These are phyloP conservation scores for Nephrotoma flavescens DNA, from an alignment of 2,888 invertebrate genomes.

Conservation along the genomic window DNA sequence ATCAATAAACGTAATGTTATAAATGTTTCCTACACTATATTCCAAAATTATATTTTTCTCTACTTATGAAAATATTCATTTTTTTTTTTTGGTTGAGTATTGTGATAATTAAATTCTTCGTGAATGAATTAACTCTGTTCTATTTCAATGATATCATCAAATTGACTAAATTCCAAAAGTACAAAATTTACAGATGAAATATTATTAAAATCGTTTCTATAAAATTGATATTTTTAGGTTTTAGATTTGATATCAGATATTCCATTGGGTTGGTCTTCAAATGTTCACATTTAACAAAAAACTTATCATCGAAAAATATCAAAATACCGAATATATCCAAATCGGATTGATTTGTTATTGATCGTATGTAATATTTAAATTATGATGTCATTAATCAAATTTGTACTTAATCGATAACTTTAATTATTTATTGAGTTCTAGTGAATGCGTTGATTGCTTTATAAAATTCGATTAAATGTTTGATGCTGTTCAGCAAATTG, in stretches of 20 bases:
- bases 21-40: background rate
- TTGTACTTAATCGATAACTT: background rate
- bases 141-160: background rate
- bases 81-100: background rate
- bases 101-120: background rate
- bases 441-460: too few species aligned
- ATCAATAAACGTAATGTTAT: background rate
- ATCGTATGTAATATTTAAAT: background rate
- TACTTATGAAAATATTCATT: background rate
- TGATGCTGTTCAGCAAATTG: too few species aligned
- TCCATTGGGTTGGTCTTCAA: too few species aligned
- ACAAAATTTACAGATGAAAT: background rate
- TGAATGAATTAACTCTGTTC: background rate
- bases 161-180: background rate
- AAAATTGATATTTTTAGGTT: too few species aligned
- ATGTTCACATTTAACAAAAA: too few species aligned
- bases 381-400: background rate
- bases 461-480: too few species aligned
- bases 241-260: too few species aligned
- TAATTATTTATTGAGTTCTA: background rate
- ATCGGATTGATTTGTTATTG: background rate
- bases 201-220: too few species aligned
- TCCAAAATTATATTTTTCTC: background rate
- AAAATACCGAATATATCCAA: too few species aligned
- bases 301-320: too few species aligned